phyloP scores from a whole-genome alignment of 2,888 invertebrate species.

The Melangyna quadrimaculata region DNA sequence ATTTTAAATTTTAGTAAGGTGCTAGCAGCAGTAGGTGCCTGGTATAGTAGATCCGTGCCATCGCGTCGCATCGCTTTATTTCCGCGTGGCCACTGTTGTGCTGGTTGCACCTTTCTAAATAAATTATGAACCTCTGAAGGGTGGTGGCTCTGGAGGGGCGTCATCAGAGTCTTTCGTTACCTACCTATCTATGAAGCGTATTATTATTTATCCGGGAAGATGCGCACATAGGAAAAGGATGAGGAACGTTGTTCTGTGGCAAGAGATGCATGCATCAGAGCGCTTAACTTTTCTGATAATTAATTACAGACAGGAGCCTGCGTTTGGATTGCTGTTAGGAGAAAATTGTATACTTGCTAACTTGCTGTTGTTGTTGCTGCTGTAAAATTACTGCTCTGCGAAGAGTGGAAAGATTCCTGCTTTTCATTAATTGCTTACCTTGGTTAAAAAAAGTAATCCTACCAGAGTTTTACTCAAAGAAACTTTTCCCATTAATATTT shows the following conservation, averaged over 20 bases:
- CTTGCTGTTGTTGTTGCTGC: not conserved
- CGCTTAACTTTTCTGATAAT: constrained; percentile 68
- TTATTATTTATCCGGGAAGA: not conserved
- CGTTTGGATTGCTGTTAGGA: constrained; percentile 26
- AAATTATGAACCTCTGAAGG: constrained; percentile 53
- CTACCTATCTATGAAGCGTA: not conserved
- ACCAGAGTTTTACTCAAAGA: constrained; percentile 40
- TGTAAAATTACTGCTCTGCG: not conserved
- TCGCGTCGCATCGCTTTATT: constrained; percentile 33
- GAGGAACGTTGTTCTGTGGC: constrained; percentile 24
- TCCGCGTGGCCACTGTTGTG: constrained; percentile 55
- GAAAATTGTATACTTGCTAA: not conserved
- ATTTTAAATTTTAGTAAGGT: not conserved
- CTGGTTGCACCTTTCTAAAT: constrained; percentile 61
- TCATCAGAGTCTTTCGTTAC: not conserved
- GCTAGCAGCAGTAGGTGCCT: no score
- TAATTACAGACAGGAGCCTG: constrained; percentile 56
- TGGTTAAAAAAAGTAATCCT: constrained; percentile 44
- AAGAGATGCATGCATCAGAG: constrained; percentile 45
- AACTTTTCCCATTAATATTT: constrained; percentile 68
- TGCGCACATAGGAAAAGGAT: not conserved
- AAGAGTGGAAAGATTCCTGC: constrained; percentile 24
- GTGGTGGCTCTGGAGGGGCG: not conserved
- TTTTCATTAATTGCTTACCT: constrained; percentile 65
- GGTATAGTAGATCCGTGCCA: not conserved